Evolutionary conservation across 2,113 vertebrate genomes (phyloP), one percentile per base, ranked within the genome.

Genomic region (Archocentrus centrarchus): DNA sequence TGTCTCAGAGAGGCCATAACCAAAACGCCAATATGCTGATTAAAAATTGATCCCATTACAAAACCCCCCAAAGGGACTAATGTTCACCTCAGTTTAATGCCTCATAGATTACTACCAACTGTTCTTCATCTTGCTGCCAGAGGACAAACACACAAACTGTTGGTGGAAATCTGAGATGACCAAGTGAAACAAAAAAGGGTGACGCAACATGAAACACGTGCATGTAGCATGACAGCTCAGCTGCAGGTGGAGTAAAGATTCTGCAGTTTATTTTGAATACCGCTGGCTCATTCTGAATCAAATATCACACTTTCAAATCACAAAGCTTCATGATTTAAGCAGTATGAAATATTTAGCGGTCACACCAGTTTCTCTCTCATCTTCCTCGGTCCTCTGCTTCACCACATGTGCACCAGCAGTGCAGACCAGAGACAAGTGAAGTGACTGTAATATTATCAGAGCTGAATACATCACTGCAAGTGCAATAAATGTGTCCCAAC

Each of bases 391-490:
- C 0, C 47, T 55, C 6, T n/a, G 68, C 18, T 5, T 32, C 27
- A 73, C 47, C 47, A 55, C 66, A 32, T 53, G 15, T 30, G 15
- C 66, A 70, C 66, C 30, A 32, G 27, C 32, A 53, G 27, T 30
- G 66, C 7, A n/a, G 41, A 30, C 39, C 64, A 70, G 22, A 70
- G 15, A 20, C 7, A 50, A 6, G 0, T 2, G 17, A 47, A 47
- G 44, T 39, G 41, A 13, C 10, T 44, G 10, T 41, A 44, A 44
- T 44, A 13, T 11, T 44, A 44, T 11, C 3, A 44, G 3, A 4
- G 11, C 41, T 13, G 3, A 13, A 44, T 47, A 3, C 0, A 0
- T 32, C 30, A 32, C 47, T 5, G 66, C 8, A 20, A 53, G 24
- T 13, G 44, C 66, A 73, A 73, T 53, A 73, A n/a, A 53, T 53